phyloP scores from a whole-genome alignment of 2,888 invertebrate genomes.

The Eurytoma californica region DNA sequence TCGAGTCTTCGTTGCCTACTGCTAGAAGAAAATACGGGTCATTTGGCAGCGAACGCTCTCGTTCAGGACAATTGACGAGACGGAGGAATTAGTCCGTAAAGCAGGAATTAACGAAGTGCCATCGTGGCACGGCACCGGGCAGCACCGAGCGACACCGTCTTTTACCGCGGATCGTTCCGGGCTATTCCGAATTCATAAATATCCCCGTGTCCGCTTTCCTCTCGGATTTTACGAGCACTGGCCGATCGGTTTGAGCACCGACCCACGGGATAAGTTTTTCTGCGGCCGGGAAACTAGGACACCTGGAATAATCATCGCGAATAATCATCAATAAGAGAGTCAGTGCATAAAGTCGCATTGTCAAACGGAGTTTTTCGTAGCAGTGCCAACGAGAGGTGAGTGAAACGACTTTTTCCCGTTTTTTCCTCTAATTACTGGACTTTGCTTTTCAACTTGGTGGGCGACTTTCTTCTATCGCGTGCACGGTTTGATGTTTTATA shows the following conservation, averaged over 20 bases:
- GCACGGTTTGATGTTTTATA: not conserved
- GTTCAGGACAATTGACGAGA: not conserved
- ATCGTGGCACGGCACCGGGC: not conserved
- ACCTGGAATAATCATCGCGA: slow-evolving; percentile 41
- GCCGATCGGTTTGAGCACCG: not conserved
- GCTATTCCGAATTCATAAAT: slow-evolving; percentile 43
- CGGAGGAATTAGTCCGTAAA: slow-evolving; percentile 5
- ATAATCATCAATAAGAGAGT: slow-evolving; percentile 43
- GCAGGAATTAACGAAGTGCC: slow-evolving; percentile 10
- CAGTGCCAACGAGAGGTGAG: slow-evolving; percentile 19
- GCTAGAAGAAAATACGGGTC: not conserved
- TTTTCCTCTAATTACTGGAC: too few relatives aligned
- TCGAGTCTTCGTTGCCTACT: not conserved
- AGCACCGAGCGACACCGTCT: not conserved
- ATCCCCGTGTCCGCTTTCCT: not conserved
- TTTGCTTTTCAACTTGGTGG: not conserved
- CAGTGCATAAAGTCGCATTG: slow-evolving; percentile 39
- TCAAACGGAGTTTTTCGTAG: slow-evolving; percentile 21
- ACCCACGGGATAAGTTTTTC: slow-evolving; percentile 17
- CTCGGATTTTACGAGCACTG: slow-evolving; percentile 6
- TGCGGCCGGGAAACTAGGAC: slow-evolving; percentile 31
- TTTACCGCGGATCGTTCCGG: slow-evolving; percentile 25
- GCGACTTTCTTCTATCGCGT: not conserved
- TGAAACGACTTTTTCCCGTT: not conserved
- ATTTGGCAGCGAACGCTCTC: not conserved